Conservation (phyloP, 2,113 vertebrate species). For the Perca schrenkii region DNA sequence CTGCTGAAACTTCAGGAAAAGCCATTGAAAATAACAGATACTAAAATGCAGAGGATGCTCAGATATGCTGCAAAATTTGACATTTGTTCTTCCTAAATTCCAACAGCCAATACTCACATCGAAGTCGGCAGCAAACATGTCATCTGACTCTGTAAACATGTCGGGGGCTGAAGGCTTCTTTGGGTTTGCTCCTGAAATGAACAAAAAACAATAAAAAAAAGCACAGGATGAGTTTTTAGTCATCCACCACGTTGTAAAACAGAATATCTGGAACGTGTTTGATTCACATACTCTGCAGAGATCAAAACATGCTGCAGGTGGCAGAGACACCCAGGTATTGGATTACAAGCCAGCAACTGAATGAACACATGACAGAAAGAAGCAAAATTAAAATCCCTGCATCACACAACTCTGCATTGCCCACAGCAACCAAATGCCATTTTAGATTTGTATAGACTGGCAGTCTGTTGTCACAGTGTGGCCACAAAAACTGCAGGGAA, state of each 20-base stretch:
- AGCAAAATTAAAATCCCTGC: constrained; percentile 70
- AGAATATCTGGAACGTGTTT: constrained; percentile 73
- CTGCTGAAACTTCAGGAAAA: not conserved
- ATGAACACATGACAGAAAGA: constrained; percentile 83
- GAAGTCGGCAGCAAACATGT: constrained; percentile 97
- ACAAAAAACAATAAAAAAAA: constrained; percentile 2
- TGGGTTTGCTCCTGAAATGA: constrained; percentile 88
- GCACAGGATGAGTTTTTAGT: constrained; percentile 17
- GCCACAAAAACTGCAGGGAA: constrained; percentile 10
- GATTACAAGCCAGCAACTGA: constrained; percentile 83
- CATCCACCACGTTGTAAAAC: constrained; percentile 39
- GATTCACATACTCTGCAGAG: constrained; percentile 83
- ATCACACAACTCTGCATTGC: constrained; percentile 54
- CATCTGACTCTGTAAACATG: constrained; percentile 99
- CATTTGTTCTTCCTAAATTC: not conserved
- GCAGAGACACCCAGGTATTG: constrained; percentile 79
- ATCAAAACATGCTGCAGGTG: constrained; percentile 80
- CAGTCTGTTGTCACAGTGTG: not conserved
- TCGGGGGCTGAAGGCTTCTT: constrained; percentile 97
- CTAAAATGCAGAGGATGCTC: not conserved
- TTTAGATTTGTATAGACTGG: not conserved
- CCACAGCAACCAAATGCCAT: constrained; percentile 23
- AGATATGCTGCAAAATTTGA: not conserved
- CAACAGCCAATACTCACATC: constrained; percentile 86
- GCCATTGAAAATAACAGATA: not conserved